phyloP scores from a whole-genome alignment of 2,113 vertebrate genomes.

The Centropus unirufus region DNA sequence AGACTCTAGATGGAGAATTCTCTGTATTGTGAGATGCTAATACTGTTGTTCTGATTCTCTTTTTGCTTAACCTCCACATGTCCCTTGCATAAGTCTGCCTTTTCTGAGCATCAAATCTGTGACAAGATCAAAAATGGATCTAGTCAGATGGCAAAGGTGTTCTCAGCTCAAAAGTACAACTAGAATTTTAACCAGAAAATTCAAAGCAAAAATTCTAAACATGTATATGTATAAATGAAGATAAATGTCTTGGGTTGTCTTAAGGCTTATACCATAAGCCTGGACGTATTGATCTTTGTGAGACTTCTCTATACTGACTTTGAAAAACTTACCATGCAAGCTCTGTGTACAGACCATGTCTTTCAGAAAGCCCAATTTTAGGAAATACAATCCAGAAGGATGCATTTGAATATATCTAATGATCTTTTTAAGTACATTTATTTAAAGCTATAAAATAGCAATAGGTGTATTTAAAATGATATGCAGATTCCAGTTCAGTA shows the following conservation, averaged over 20 bases:
- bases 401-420: not conserved
- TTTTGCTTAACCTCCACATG: constrained; percentile 28
- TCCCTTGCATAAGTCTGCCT: constrained; percentile 38
- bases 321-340: not conserved
- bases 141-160: constrained; percentile 41
- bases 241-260: not conserved
- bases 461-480: not conserved
- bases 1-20: not conserved
- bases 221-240: constrained; percentile 32
- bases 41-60: not conserved
- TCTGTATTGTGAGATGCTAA: not conserved
- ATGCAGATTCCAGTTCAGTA: not conserved
- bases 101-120: constrained; percentile 4
- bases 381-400: not conserved
- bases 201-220: constrained; percentile 38
- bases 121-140: constrained; percentile 57
- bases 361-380: not conserved
- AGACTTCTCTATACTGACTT: not conserved
- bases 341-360: not conserved
- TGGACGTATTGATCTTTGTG: constrained; percentile 1
- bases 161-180: constrained; percentile 4
- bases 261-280: not conserved
- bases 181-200: constrained; percentile 59
- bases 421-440: not conserved
- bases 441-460: not conserved